Percentiles rank a stretch among this genome's conserved stretches.
phyloP scores from a whole-genome alignment of 2,113 vertebrate genomes.

The Notothenia rossii region DNA sequence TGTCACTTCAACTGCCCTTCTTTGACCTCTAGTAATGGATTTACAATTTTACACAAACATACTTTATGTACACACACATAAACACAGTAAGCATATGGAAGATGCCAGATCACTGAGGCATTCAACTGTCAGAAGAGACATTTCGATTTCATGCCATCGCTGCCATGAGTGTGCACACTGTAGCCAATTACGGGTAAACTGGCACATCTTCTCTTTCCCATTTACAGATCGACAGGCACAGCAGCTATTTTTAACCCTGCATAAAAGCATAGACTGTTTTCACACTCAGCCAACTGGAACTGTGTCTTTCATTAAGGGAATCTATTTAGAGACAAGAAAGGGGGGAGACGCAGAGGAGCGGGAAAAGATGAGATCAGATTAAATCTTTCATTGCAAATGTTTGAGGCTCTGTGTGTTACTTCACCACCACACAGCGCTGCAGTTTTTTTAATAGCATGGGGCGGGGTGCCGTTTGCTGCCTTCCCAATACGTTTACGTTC shows the following conservation, averaged over 20 bases:
- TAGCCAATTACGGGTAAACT: slow-evolving; percentile 61
- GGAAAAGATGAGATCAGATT: slow-evolving; percentile 62
- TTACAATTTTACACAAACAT: slow-evolving; percentile 48
- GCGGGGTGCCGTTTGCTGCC: slow-evolving; percentile 2
- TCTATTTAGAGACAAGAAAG: slow-evolving; percentile 73
- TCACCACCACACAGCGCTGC: slow-evolving; percentile 11
- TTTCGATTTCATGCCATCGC: slow-evolving; percentile 36
- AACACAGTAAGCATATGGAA: slow-evolving; percentile 8
- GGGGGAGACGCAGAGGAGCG: slow-evolving; percentile 37
- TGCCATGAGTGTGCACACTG: slow-evolving; percentile 36
- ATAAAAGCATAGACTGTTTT: slow-evolving; percentile 74
- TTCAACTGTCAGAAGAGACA: slow-evolving; percentile 19
- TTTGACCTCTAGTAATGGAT: slow-evolving; percentile 32
- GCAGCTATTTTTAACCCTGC: slow-evolving; percentile 78
- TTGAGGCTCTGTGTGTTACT: slow-evolving; percentile 50
- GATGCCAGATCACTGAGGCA: slow-evolving; percentile 10
- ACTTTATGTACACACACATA: slow-evolving; percentile 8
- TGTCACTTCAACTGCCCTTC: slow-evolving; percentile 16
- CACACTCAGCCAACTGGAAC: slow-evolving; percentile 77
- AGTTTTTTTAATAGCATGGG: slow-evolving; percentile 8
- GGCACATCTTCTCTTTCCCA: slow-evolving; percentile 40
- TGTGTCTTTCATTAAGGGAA: slow-evolving; percentile 74
- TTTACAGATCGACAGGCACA: slow-evolving; percentile 65
- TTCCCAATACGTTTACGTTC: slow-evolving; percentile 2
- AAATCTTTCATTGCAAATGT: slow-evolving; percentile 65